These are phyloP conservation scores for Orchestes rusci DNA, from an alignment of 2,888 invertebrate genomes.

Conservation along the genomic window DNA sequence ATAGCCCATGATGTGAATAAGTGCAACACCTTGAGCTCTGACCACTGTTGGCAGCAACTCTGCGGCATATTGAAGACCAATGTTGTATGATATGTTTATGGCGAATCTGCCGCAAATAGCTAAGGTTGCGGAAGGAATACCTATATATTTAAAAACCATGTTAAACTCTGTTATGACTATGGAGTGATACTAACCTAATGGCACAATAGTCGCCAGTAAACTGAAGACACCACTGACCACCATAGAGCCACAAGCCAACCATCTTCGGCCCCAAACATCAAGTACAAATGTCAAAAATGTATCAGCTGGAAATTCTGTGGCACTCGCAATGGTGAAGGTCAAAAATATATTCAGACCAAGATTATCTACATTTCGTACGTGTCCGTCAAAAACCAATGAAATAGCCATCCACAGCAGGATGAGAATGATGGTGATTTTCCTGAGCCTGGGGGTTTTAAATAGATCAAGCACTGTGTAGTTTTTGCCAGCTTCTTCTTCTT, in stretches of 20 bases:
- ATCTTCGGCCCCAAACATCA: slow-evolving; percentile 76
- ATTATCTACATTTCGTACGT: slow-evolving; percentile 80
- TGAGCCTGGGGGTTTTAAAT: slow-evolving; percentile 68
- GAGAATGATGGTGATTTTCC: slow-evolving; percentile 68
- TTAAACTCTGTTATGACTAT: not conserved
- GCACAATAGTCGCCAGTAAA: slow-evolving; percentile 66
- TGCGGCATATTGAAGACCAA: slow-evolving; percentile 83
- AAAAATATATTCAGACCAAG: slow-evolving; percentile 75
- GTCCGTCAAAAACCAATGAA: slow-evolving; percentile 80
- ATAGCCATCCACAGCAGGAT: slow-evolving; percentile 88
- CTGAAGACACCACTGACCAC: slow-evolving; percentile 74
- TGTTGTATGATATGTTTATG: slow-evolving; percentile 85
- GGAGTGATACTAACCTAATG: slow-evolving; percentile 56
- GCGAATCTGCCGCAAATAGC: slow-evolving; percentile 80
- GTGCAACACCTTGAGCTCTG: slow-evolving; percentile 76
- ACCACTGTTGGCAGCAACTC: slow-evolving; percentile 83
- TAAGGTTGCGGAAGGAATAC: slow-evolving; percentile 65
- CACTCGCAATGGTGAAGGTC: slow-evolving; percentile 77
- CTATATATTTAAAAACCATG: slow-evolving; percentile 40
- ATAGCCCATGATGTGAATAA: slow-evolving; percentile 84
- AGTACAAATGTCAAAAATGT: slow-evolving; percentile 69
- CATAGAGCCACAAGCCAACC: slow-evolving; percentile 79
- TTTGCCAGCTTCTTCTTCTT: slow-evolving; percentile 62
- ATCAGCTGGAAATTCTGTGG: slow-evolving; percentile 79
- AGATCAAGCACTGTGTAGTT: slow-evolving; percentile 74